phyloP scores from a whole-genome alignment of 2,888 invertebrate genomes.

The Clivina fossor region DNA sequence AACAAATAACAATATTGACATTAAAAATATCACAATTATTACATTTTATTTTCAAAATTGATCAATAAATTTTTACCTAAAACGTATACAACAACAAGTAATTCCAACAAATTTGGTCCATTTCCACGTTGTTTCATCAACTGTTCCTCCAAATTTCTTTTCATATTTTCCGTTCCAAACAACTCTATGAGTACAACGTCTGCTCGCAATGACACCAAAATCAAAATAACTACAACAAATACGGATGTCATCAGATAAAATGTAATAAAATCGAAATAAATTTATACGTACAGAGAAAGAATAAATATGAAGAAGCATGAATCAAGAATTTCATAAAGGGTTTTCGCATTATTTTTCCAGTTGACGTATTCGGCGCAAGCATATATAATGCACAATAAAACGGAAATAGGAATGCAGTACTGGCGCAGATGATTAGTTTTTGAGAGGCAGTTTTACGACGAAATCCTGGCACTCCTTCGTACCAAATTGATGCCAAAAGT shows the following conservation, averaged over 20 bases:
- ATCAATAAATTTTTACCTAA: conserved; percentile 60
- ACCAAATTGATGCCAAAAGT: conserved; percentile 88
- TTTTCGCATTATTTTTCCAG: conserved; percentile 83
- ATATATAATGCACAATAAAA: conserved; percentile 84
- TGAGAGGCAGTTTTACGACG: conserved; percentile 74
- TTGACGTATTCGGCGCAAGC: conserved; percentile 76
- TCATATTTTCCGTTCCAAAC: conserved; percentile 72
- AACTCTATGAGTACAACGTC: conserved; percentile 74
- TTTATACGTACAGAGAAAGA: conserved; percentile 81
- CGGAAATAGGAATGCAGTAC: conserved; percentile 83
- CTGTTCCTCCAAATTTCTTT: conserved; percentile 62
- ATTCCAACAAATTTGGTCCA: conserved; percentile 80
- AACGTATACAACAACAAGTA: conserved; percentile 81
- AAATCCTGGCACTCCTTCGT: conserved; percentile 93
- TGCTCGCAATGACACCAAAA: conserved; percentile 88
- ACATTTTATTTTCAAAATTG: too few species aligned
- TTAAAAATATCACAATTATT: too few species aligned
- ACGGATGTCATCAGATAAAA: background rate
- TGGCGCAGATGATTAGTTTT: conserved; percentile 71
- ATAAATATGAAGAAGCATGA: conserved; percentile 90
- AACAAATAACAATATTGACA: too few species aligned
- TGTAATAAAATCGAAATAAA: conserved; percentile 1
- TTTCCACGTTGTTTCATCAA: conserved; percentile 78
- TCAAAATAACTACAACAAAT: conserved; percentile 74
- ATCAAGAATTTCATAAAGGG: conserved; percentile 97